Conservation (phyloP, 1,140 invertebrate genomes). For the Sminthurides bifidus region DNA sequence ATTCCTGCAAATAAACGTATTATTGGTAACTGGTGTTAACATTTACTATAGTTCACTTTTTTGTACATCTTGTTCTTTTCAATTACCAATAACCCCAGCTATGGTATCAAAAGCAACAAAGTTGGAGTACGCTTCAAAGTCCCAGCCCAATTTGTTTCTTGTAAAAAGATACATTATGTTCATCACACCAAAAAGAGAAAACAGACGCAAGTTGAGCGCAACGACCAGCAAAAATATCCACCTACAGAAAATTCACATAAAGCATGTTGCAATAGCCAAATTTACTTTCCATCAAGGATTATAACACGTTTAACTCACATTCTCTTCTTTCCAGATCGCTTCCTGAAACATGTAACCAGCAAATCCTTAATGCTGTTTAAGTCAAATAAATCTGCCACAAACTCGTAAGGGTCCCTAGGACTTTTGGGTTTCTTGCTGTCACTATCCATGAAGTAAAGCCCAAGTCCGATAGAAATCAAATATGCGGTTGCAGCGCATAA, state of each 20-base stretch:
- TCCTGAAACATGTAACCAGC: conserved; percentile 13
- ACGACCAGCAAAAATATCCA: conserved; percentile 12
- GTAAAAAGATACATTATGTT: conserved; percentile 10
- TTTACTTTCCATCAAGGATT: not conserved
- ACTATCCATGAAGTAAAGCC: conserved; percentile 6
- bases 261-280: not conserved
- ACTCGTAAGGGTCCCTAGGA: not conserved
- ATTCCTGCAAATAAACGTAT: conserved; percentile 10
- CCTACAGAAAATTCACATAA: conserved; percentile 6
- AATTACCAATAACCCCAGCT: conserved; percentile 11
- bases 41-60: too few relatives aligned
- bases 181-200: conserved; percentile 1
- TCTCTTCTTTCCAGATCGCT: conserved; percentile 4
- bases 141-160: conserved; percentile 17
- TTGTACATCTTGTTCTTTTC: not conserved
- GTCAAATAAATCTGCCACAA: conserved; percentile 11
- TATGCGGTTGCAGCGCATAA: not conserved
- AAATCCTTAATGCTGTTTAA: conserved; percentile 14
- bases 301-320: conserved; percentile 3
- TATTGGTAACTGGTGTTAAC: too few relatives aligned
- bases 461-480: conserved; percentile 2
- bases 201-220: conserved; percentile 1
- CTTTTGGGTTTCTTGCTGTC: not conserved
- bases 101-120: conserved; percentile 1
- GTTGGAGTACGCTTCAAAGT: conserved; percentile 7